phyloP scores from a whole-genome alignment of 2,797 vertebrate genomes.

The Cossypha heuglini region DNA sequence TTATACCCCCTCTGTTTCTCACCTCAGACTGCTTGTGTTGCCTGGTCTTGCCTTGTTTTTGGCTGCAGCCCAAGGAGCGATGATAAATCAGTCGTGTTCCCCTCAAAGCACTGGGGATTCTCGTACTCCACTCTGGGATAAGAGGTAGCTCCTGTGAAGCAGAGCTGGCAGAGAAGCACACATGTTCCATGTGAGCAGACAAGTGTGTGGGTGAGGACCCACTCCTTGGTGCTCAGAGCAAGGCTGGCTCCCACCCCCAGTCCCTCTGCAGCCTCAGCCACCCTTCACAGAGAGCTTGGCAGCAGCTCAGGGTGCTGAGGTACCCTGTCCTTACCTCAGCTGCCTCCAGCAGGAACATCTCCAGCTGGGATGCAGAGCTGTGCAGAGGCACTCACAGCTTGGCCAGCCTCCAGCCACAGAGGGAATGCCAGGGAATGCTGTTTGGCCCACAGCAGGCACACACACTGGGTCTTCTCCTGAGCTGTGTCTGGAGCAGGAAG shows the following conservation, averaged over 20 bases:
- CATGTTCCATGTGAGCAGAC: accelerated
- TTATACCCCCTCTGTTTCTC: neutral
- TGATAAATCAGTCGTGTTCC: accelerated
- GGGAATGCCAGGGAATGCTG: neutral
- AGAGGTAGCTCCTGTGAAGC: neutral
- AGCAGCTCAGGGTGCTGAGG: neutral
- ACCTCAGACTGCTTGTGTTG: neutral
- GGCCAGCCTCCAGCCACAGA: neutral
- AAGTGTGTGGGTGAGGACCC: neutral
- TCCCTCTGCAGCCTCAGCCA: neutral
- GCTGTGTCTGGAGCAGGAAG: neutral
- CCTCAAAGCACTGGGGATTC: neutral
- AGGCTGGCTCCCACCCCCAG: neutral
- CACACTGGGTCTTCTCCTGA: neutral
- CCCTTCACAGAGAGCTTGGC: neutral
- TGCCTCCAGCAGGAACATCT: neutral
- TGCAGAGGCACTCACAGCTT: neutral
- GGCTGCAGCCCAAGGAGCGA: neutral
- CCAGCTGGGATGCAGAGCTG: neutral
- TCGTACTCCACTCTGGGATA: accelerated
- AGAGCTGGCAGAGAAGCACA: neutral
- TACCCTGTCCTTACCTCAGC: neutral
- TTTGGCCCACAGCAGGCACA: neutral
- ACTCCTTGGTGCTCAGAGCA: neutral
- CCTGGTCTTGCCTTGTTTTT: neutral